A percentile compares a stretch with the other conserved stretches of the same genome.
phyloP scores from a whole-genome alignment of 2,797 vertebrate genomes.

The Xiphorhynchus erythropygius region DNA sequence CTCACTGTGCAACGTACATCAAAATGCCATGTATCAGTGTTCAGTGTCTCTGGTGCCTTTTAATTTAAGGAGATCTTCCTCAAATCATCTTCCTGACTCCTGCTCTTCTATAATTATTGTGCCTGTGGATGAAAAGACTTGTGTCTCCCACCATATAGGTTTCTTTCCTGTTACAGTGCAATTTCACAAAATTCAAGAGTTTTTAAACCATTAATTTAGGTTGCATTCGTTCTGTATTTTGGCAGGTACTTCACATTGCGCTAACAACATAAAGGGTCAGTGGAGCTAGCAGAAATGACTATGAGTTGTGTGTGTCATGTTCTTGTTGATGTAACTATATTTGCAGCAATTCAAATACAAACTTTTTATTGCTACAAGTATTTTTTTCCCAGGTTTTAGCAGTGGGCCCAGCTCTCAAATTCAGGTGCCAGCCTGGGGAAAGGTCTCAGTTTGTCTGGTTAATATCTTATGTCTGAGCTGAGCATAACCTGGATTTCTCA shows the following conservation, averaged over 20 bases:
- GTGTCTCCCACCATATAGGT: neutral
- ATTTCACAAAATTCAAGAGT: fast-evolving
- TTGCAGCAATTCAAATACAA: neutral
- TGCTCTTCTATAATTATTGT: neutral
- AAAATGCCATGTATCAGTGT: neutral
- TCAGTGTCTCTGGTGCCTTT: neutral
- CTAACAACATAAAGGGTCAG: neutral
- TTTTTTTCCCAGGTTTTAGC: neutral
- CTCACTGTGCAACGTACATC: fast-evolving
- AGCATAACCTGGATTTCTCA: neutral
- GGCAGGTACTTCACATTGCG: neutral
- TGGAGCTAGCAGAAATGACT: neutral
- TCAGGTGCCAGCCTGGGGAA: neutral
- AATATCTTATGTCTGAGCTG: neutral
- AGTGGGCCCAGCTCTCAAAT: neutral
- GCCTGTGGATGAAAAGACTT: neutral
- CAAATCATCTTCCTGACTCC: neutral
- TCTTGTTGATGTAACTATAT: neutral
- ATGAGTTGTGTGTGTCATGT: neutral
- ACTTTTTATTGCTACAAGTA: neutral
- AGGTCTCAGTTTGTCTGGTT: neutral
- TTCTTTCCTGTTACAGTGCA: neutral
- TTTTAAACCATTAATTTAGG: neutral
- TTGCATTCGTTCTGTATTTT: neutral
- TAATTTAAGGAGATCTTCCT: neutral